Base-by-base conservation (phyloP, 2,797 vertebrate genomes). In the Peromyscus attwateri region DNA sequence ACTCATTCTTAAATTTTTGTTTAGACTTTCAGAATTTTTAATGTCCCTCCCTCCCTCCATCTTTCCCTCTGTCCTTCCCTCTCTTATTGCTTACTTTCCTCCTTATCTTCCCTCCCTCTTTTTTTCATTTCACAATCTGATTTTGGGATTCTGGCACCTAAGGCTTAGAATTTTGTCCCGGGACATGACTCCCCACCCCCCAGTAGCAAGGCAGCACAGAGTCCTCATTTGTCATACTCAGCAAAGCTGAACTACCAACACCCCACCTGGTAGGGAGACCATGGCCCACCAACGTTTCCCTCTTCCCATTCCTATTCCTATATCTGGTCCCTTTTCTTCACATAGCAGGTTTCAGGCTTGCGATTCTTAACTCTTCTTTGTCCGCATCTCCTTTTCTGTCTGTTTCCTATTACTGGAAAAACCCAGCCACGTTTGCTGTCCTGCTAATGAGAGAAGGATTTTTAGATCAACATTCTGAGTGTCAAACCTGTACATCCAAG, bases 371-470 rank as follows among this genome's bases (percentile, higher is more conserved):
- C 0, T 87, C 9, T 91, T 94, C 27, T 73, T 79, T 21, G 4
- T 87, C 6, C 34, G 64, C 29, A 75, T 87, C 21, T 94, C 66
- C 34, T 29, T 92, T 84, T 79, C 73, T 93, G 3, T 73, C 21
- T 87, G 37, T 29, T 60, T 40, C 17, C 49, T 93, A 1, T 40
- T 34, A 31, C 10, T 66, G 31, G 46, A 43, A 75, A 55, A 84
- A 2, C 11, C 82, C n/a, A 89, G 29, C 17, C 43, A 79, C 82
- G 81, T 52, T 87, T 37, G 49, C 14, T 89, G 55, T 19, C 19
- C 29, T 3, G 8, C 4, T 34, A n/a, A 19, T 76, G 29, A 92
- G 27, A 75, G 6, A 55, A 25, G 27, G 10, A 79, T 94, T 66
- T 60, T 83, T 64, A 84, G 8, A 46, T 68, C 17, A 75, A 8